These are phyloP conservation scores for Thereva nobilitata DNA, from an alignment of 2,888 invertebrate species.

Conservation along the genomic window DNA sequence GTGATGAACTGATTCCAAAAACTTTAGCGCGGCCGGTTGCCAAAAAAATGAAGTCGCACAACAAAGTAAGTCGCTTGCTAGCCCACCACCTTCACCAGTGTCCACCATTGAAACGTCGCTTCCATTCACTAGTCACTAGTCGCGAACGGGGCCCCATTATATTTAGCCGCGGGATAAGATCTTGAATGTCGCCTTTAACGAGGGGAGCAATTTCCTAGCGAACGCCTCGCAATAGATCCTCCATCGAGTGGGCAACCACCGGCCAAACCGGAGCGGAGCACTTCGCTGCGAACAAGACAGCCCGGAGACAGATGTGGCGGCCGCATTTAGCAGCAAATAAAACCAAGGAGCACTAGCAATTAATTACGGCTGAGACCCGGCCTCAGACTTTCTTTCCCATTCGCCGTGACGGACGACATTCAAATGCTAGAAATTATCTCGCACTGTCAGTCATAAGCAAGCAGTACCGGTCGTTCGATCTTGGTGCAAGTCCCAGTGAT, in stretches of 20 bases:
- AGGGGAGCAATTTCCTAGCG: conserved; percentile 9
- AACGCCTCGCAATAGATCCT: conserved; percentile 1
- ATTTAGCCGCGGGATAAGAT: conserved; percentile 23
- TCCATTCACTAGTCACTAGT: conserved; percentile 6
- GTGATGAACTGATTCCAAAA: no score
- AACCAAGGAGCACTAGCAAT: conserved; percentile 7
- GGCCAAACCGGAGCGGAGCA: no score
- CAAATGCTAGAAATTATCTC: conserved; percentile 14
- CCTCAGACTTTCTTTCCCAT: not conserved
- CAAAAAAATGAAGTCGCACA: no score
- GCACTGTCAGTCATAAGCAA: conserved; percentile 23
- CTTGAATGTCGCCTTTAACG: not conserved
- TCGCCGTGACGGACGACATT: not conserved
- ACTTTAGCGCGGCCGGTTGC: no score
- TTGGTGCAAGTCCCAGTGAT: conserved; percentile 2
- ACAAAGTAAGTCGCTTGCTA: no score
- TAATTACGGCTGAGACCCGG: not conserved
- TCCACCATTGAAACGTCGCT: not conserved
- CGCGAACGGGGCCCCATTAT: conserved; percentile 21
- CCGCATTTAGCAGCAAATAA: conserved; percentile 24
- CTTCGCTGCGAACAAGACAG: conserved; percentile 20
- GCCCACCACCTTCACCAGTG: not conserved
- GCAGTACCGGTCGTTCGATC: not conserved
- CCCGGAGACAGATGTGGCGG: conserved; percentile 12
- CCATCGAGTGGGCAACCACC: no score